phyloP scores from a whole-genome alignment of 2,888 invertebrate species.

The Parapristionchus giblindavisi region DNA sequence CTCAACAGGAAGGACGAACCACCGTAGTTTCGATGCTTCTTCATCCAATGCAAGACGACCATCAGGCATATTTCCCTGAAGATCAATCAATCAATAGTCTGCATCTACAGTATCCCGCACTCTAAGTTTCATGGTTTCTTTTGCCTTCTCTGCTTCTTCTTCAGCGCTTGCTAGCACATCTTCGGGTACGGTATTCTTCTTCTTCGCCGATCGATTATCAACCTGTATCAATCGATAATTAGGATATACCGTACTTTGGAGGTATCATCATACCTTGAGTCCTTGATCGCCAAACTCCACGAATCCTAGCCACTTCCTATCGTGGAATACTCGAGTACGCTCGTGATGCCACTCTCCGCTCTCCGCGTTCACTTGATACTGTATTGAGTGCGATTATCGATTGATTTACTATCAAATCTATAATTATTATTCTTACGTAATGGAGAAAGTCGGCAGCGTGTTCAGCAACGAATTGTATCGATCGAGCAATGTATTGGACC shows the following conservation, averaged over 20 bases:
- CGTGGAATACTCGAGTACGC: slow-evolving; percentile 80
- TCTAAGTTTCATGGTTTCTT: slow-evolving; percentile 14
- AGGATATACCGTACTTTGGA: not conserved
- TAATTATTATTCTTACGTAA: slow-evolving; percentile 39
- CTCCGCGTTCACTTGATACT: slow-evolving; percentile 85
- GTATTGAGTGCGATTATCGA: slow-evolving; percentile 64
- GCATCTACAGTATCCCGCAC: slow-evolving; percentile 16
- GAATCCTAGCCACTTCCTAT: slow-evolving; percentile 83
- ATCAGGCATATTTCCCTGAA: slow-evolving; percentile 79
- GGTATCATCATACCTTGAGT: slow-evolving; percentile 73
- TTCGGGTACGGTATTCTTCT: slow-evolving; percentile 12
- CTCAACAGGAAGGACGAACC: slow-evolving; percentile 90
- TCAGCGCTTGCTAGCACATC: slow-evolving; percentile 24
- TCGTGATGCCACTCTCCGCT: slow-evolving; percentile 90
- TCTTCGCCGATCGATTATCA: slow-evolving; percentile 29
- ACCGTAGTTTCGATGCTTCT: slow-evolving; percentile 80
- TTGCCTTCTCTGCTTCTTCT: slow-evolving; percentile 8
- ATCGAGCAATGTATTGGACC: slow-evolving; percentile 77
- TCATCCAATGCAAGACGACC: slow-evolving; percentile 80
- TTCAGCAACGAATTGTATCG: slow-evolving; percentile 85
- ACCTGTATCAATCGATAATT: slow-evolving; percentile 13
- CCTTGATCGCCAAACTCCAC: slow-evolving; percentile 81
- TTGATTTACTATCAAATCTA: not conserved
- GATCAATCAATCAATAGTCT: slow-evolving; percentile 10
- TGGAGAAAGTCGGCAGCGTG: slow-evolving; percentile 88